Base-by-base conservation (phyloP, 2,113 vertebrate species). In the Mola mola region DNA sequence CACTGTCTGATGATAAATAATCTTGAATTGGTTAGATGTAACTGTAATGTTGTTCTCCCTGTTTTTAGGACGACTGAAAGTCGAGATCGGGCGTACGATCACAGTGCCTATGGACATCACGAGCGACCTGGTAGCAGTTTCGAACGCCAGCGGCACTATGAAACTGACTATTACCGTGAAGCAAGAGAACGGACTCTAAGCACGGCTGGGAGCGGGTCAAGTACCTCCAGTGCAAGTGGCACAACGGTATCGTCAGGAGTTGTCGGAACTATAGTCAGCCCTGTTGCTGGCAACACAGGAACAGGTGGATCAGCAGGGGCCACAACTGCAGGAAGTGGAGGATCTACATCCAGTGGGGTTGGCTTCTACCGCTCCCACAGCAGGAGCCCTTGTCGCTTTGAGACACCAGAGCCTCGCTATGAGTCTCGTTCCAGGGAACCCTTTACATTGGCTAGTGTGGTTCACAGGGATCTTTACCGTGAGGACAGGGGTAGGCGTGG, bases 41-140 rank as follows among this genome's bases (percentile, higher is more conserved):
- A 49, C 51, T 28, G 46, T 75, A 51, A 72, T 58, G 41, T 84
- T 71, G 43, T 65, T 83, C 90, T 83, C 89, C 86, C 73, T 40
- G 84, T 67, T 75, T 42, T 34, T 93, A 98, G 97, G 94, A 93
- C 95, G 90, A 93, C 96, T 86, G 97, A 99, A 78, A 95, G 93
- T 91, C 95, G 96, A 90, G 97, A 99, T 87, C 95, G 96, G 90
- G 89, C 93, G 80, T 99, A 98, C 82, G 97, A 99, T 92, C 97
- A 98, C 92, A 94, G 94, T 94, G 93, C 95, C 93, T 99, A 99
- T 89, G 97, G 96, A 95, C 97, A 98, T 93, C 97, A 99, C 68
- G 97, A 99, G 88, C 95, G 97, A 81, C 93, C 95, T 79, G 94
- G 94, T 90, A 79, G 94, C 93, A 92, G 93, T 82, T 99, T 99